These are phyloP conservation scores for Synodontis membranacea DNA, from an alignment of 2,113 vertebrate species.

Conservation along the genomic window DNA sequence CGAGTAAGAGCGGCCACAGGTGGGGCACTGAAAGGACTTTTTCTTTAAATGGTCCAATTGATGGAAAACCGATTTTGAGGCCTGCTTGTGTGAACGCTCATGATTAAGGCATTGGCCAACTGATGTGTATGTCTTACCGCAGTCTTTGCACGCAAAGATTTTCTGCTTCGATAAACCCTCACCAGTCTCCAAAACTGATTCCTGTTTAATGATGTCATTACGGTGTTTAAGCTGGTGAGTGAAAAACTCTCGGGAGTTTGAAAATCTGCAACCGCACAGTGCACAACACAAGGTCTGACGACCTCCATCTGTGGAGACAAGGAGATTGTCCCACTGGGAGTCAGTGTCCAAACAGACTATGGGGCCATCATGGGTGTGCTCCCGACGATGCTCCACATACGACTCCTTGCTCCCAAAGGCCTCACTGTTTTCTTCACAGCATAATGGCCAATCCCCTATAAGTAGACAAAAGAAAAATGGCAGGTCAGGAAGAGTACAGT, in stretches of 20 bases:
- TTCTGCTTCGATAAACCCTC: constrained; percentile 57
- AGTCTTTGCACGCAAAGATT: constrained; percentile 69
- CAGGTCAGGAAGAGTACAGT: constrained; percentile 66
- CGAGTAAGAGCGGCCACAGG: constrained; percentile 75
- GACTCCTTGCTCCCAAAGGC: constrained; percentile 65
- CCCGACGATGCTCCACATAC: constrained; percentile 63
- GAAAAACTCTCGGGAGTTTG: constrained; percentile 60
- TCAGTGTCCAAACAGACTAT: constrained; percentile 58
- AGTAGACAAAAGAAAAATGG: constrained; percentile 69
- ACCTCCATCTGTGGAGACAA: constrained; percentile 59
- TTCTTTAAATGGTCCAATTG: constrained; percentile 73
- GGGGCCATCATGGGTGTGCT: constrained; percentile 65
- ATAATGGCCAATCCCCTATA: constrained; percentile 70
- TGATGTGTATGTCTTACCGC: constrained; percentile 69
- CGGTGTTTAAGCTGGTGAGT: constrained; percentile 64
- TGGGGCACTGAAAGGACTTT: constrained; percentile 74
- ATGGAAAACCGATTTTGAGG: constrained; percentile 73
- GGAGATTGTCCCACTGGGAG: constrained; percentile 55
- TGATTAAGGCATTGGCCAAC: constrained; percentile 75
- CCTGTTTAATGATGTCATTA: constrained; percentile 58
- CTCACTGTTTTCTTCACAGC: constrained; percentile 70
- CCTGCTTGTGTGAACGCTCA: constrained; percentile 70
- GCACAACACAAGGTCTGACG: constrained; percentile 61
- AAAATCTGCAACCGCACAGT: constrained; percentile 62
- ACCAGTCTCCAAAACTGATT: not conserved